phyloP scores from a whole-genome alignment of 2,113 vertebrate species.

The Seriola rivoliana region DNA sequence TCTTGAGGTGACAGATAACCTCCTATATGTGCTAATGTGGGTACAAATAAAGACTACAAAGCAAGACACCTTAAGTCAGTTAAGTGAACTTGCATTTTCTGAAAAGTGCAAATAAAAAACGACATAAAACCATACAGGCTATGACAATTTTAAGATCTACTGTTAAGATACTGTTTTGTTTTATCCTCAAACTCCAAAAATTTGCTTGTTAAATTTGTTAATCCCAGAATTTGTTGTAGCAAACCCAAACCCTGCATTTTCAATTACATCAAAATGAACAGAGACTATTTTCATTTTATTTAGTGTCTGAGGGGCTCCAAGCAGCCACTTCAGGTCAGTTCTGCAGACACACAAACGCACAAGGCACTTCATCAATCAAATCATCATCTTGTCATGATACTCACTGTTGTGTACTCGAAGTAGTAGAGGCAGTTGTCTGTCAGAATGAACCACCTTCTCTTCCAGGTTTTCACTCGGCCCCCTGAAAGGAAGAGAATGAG shows the following conservation, averaged over 20 bases:
- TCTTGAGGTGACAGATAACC: background rate
- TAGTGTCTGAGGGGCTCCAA: no score
- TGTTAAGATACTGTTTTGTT: no score
- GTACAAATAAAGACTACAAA: no score
- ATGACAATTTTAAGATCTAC: no score
- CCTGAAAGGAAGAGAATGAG: constrained; percentile 76
- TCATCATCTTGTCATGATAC: constrained; percentile 62
- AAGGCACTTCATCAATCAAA: background rate
- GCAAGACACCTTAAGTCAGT: background rate
- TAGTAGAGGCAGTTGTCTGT: constrained; percentile 98
- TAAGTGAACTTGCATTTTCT: background rate
- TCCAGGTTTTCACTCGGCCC: constrained; percentile 95
- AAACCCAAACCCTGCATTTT: no score
- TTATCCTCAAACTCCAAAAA: no score
- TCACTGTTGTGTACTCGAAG: constrained; percentile 97
- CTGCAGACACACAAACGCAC: background rate
- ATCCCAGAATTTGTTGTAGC: no score
- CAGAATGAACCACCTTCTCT: constrained; percentile 95
- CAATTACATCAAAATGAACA: background rate
- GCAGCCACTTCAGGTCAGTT: background rate
- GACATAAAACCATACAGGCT: background rate
- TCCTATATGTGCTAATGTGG: no score
- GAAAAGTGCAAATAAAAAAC: background rate
- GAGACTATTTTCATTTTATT: background rate
- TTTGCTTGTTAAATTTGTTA: no score